Base-by-base conservation (phyloP, 2,888 invertebrate genomes). In the Limnephilus rhombicus region DNA sequence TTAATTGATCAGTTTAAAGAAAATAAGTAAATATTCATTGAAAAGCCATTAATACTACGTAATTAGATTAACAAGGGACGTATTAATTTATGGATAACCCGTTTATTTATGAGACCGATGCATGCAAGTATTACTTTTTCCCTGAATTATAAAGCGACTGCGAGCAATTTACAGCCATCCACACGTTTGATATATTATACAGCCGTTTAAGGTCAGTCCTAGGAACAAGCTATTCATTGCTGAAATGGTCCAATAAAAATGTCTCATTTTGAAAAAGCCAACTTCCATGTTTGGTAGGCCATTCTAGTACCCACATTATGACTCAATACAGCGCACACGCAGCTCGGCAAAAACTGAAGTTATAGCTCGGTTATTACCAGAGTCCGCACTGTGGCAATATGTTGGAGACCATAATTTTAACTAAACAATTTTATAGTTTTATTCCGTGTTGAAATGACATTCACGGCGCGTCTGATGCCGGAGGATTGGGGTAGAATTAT, bases 241-340 rank as follows among this genome's bases (percentile, higher is more conserved):
- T 90, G 81, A 92, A 92, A 92, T 90, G 89, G 88, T 89, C 85
- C 90, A 90, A 92, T 92, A 92, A 92, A 92, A 92, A 90, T 90
- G 92, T 92, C 92, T 90, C 90, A 90, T 92, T 88, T 89, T 41
- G 92, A 90, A 90, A 86, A 90, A 92, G 90, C 82, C n/a, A 81
- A 88, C 85, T 81, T 83, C 85, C 68, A 85, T 37, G 83, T 68
- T 81, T n/a, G 90, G 90, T 85, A 90, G 68, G 82, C 68, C 34
- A 90, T 90, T 90, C 85, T 90, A 90, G 85, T 68, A 37, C 53
- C 68, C 90, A 53, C 37, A 68, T 85, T 85, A 90, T 90, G 85
- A 90, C 68, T 81, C 80, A 90, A 90, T 90, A 90, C 90, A 34
- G 12, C 53, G 83, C 49, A 85, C 90, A 85, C 90, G 90, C 90